Evolutionary conservation across 2,113 vertebrate species (phyloP), one percentile per base, ranked within the genome.

Genomic region (Zosterops hypoxanthus): DNA sequence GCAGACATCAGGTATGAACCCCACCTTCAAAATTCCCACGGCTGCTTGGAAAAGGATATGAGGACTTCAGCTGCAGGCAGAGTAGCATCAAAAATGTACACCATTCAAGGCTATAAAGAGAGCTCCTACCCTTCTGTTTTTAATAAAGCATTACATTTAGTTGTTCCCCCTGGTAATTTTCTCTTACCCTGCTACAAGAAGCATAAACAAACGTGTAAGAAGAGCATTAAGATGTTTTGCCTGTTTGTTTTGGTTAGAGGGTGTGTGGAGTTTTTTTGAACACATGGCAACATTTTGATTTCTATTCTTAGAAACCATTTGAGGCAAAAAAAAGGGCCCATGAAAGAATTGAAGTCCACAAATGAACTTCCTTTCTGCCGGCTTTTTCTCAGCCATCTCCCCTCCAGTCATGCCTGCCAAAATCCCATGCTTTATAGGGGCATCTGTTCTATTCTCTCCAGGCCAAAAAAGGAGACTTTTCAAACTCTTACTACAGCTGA

Each of bases 401-500:
- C 79, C 79, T 94, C 63, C 71, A 96, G 93, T 78, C 75, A 88
- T 7, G 52, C 47, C 6, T 95, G 96, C 94, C 96, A 97, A 93
- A 95, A 93, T 95, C 96, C 73, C 94, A 76, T 84, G 92, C 92
- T 96, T 95, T 92, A 94, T 64, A 95, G 91, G 91, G 86, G 83
- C 83, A 95, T 95, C 92, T 96, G 88, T 82, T 95, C 72, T 79
- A 79, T 78, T 92, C 91, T 92, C 83, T 95, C 77, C 95, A 86
- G 72, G 77, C 95, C 95, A 96, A 96, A 97, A 96, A 97, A 96
- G 95, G 94, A 95, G 73, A 94, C 81, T 94, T 92, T 92, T 75
- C 53, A 91, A 95, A 92, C 69, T 49, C 88, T 89, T 94, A 88
- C 69, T 91, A 94, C 65, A 75, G 61, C 81, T 4, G 1, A 95